Evolutionary conservation across 1,140 invertebrate genomes (phyloP).

Genomic region (Drosophila azteca): DNA sequence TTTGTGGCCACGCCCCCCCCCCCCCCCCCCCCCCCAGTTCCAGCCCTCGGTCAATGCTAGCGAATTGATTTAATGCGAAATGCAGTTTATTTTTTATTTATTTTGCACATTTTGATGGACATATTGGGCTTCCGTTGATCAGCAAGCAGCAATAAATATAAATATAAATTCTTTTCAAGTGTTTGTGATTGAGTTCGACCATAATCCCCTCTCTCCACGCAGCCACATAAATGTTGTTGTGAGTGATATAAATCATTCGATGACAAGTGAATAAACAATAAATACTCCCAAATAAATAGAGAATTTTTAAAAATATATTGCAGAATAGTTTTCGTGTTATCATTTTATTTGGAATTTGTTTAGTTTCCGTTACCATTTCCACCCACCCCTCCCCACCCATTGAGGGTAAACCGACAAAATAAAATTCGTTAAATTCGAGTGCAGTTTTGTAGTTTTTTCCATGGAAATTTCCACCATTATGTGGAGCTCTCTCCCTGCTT

Average conservation of each 20-base stretch:
- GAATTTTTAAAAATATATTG: no score
- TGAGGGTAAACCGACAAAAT: not conserved
- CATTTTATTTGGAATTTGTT: not conserved
- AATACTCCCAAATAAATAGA: conserved; percentile 9
- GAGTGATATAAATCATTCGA: conserved; percentile 22
- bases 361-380: not conserved
- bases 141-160: conserved; percentile 36
- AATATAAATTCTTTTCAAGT: conserved; percentile 52
- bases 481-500: not conserved
- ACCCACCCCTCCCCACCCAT: not conserved
- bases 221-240: conserved; percentile 8
- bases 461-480: conserved; percentile 8
- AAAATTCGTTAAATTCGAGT: conserved; percentile 3
- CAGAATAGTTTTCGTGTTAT: not conserved
- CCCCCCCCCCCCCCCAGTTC: no score
- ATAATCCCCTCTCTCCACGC: no score
- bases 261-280: conserved; percentile 36
- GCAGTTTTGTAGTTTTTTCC: not conserved
- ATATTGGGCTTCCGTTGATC: conserved; percentile 44
- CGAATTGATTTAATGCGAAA: conserved; percentile 72
- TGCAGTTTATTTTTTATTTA: conserved; percentile 54
- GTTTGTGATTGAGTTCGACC: conserved; percentile 20
- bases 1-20: conserved; percentile 17
- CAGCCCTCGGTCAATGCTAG: no score
- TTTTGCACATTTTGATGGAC: conserved; percentile 47